Evolutionary conservation across 2,113 vertebrate genomes (phyloP), one percentile per base, ranked within the genome.

Genomic region (Notiomystis cincta): DNA sequence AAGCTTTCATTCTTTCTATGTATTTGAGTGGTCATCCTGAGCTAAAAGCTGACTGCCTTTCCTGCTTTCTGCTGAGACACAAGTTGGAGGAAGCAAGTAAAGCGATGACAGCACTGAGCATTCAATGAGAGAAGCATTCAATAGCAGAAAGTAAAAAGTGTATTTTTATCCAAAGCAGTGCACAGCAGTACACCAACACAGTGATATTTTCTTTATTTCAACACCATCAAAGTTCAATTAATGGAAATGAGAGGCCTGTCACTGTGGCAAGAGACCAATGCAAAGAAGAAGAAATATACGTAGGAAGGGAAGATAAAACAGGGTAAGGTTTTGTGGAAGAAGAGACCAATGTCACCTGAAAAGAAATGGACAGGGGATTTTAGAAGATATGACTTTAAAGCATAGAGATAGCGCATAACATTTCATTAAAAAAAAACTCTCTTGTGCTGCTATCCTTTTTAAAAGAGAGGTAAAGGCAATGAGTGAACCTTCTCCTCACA

Each of bases 171-270:
- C 67, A 93, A 87, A 90, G 60, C 28, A 25, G 42, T 91, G 83
- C 96, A 93, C 62, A 96, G 82, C 82, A 91, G 94, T 84, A 95
- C 38, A 78, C 87, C 89, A 96, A 91, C 80, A 90, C 58, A 62
- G 35, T 57, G 54, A 66, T 95, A 82, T 62, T 95, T 97, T 92
- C 97, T 97, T 35, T 95, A 93, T 96, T 97, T 96, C 27, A 13
- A 91, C 61, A 91, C 64, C 22, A 86, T 93, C 84, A 89, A 87
- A 93, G 89, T 96, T 90, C 82, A 87, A 27, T 89, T 91, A 95
- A 92, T n/a, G 50, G 93, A 93, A 95, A 50, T 0, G 2, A 84
- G 45, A 77, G 47, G 30, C 75, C 60, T 17, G 2, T 42, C 82
- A 30, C 35, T 57, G 48, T 44, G 35, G 54, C 66, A 95, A 82